A percentile compares a stretch with the other conserved stretches of the same genome.
These are phyloP conservation scores for Ascaphus truei DNA, from an alignment of 2,113 vertebrate genomes.

Conservation along the genomic window DNA sequence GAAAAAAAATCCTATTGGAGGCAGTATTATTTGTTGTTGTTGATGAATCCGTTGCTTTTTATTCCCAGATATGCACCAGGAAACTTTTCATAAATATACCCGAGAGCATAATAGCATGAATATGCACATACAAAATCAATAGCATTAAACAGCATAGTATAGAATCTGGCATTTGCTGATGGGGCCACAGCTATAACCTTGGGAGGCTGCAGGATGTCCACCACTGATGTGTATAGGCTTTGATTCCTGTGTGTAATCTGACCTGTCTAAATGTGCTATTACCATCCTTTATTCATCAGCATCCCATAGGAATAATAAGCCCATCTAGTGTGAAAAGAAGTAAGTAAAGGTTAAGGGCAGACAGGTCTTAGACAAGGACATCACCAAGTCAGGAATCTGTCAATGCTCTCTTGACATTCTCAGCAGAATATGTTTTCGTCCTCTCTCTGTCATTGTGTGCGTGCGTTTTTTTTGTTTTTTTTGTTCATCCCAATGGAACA, in stretches of 20 bases:
- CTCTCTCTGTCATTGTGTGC: constrained; percentile 7
- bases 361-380: constrained; percentile 34
- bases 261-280: constrained; percentile 27
- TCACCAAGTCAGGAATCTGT: constrained; percentile 27
- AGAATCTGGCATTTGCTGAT: no score
- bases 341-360: constrained; percentile 34
- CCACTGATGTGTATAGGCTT: constrained; percentile 1
- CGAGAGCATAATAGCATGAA: background rate
- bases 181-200: constrained; percentile 16
- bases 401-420: constrained; percentile 19
- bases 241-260: constrained; percentile 27
- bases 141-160: background rate
- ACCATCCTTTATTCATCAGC: constrained; percentile 28
- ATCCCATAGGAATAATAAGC: constrained; percentile 24
- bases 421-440: constrained; percentile 1
- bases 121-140: constrained; percentile 6
- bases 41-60: no score
- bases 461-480: no score
- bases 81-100: constrained; percentile 1
- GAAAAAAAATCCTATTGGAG: no score
- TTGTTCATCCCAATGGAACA: constrained; percentile 21
- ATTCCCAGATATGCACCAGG: background rate
- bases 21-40: no score
- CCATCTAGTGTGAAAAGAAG: constrained; percentile 24
- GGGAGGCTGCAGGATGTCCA: constrained; percentile 12